Conservation (phyloP, 2,888 invertebrate genomes). For the Oxytorus armatus region DNA sequence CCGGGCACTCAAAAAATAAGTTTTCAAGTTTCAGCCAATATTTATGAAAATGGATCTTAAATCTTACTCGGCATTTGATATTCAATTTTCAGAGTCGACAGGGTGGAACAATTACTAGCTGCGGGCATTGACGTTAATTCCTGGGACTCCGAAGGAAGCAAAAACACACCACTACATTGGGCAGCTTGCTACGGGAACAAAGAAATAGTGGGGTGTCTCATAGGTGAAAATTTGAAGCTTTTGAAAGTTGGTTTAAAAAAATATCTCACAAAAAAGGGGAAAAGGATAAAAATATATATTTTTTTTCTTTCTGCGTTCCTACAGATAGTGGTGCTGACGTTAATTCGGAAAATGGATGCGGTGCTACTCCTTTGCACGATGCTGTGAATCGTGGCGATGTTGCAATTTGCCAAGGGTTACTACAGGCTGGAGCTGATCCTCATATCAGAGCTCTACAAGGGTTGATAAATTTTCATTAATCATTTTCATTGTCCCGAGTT, state of each 20-base stretch:
- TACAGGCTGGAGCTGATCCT: conserved; percentile 87
- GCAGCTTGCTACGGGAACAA: conserved; percentile 87
- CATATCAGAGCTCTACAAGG: conserved; percentile 85
- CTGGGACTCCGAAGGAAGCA: conserved; percentile 86
- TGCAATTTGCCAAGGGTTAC: conserved; percentile 85
- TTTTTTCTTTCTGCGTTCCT: neutral
- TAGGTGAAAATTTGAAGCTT: conserved; percentile 84
- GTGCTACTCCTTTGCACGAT: conserved; percentile 88
- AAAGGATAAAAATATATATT: neutral
- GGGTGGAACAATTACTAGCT: conserved; percentile 86
- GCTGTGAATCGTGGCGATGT: conserved; percentile 86
- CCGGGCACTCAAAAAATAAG: too few relatives aligned
- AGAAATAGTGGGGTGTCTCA: conserved; percentile 86
- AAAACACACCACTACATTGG: conserved; percentile 88
- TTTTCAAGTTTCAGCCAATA: too few relatives aligned
- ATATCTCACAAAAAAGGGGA: too few relatives aligned
- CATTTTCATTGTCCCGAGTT: neutral
- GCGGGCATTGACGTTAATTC: conserved; percentile 87
- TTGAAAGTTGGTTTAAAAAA: too few relatives aligned
- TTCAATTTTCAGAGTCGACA: conserved; percentile 84
- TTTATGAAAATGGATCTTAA: neutral
- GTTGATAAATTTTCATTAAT: conserved; percentile 77
- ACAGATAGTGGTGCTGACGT: conserved; percentile 87
- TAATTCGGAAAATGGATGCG: conserved; percentile 86
- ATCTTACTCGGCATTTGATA: neutral